These are phyloP conservation scores for Sturnira hondurensis DNA, from an alignment of 2,113 vertebrate species.

Conservation along the genomic window DNA sequence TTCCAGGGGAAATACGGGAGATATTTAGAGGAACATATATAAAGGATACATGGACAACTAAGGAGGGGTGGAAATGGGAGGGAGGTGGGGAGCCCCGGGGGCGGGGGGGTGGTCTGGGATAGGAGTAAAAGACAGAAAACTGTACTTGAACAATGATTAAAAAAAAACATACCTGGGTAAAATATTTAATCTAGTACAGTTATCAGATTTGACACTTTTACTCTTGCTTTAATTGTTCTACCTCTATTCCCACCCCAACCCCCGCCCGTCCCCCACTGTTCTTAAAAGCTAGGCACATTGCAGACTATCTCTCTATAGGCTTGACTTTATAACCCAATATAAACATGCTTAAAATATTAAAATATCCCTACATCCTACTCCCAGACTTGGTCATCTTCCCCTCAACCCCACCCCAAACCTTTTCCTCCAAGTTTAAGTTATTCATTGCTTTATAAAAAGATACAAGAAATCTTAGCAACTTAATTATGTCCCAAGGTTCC, in stretches of 20 bases:
- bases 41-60: too few relatives aligned
- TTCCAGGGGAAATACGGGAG: too few relatives aligned
- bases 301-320: neutral
- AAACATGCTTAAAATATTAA: slow-evolving; percentile 11
- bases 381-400: neutral
- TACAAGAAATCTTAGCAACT: neutral
- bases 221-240: neutral
- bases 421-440: neutral
- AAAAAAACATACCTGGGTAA: neutral
- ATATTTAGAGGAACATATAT: too few relatives aligned
- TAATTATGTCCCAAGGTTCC: neutral
- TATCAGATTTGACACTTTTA: neutral
- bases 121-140: too few relatives aligned
- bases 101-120: too few relatives aligned
- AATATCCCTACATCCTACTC: neutral
- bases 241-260: neutral
- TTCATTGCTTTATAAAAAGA: neutral
- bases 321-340: neutral
- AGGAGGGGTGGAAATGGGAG: too few relatives aligned
- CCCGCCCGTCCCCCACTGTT: neutral
- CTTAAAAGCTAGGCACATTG: neutral
- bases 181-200: neutral
- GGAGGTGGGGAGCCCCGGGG: too few relatives aligned
- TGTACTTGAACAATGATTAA: too few relatives aligned
- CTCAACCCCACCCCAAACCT: neutral